Conservation (phyloP, 1,140 invertebrate genomes). For the Ceratina japonica region DNA sequence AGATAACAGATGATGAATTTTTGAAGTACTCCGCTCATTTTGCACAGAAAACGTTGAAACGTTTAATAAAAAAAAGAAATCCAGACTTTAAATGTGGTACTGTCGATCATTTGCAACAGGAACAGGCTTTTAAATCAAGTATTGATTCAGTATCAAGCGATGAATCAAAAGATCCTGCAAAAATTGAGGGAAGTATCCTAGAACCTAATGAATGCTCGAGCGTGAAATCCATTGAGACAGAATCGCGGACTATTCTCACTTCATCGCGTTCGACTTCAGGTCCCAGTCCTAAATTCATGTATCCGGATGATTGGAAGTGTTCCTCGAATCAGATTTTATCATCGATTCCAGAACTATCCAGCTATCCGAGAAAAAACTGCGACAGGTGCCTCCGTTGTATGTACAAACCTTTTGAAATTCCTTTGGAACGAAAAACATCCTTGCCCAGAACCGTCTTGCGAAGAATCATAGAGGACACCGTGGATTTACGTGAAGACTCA, state of each 20-base stretch:
- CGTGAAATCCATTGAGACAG: constrained; percentile 27
- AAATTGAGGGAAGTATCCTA: neutral
- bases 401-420: constrained; percentile 40
- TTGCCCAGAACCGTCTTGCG: neutral
- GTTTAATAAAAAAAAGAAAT: constrained; percentile 29
- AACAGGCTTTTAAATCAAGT: neutral
- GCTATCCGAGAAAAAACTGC: constrained; percentile 58
- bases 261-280: constrained; percentile 23
- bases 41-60: constrained; percentile 51
- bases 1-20: neutral
- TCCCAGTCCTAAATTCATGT: constrained; percentile 23
- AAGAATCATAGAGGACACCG: constrained; percentile 2
- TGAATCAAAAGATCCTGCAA: neutral
- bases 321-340: constrained; percentile 18
- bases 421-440: neutral
- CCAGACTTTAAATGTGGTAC: constrained; percentile 25
- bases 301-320: neutral
- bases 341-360: constrained; percentile 46
- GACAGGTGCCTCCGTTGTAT: constrained; percentile 69
- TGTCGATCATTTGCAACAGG: neutral
- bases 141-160: neutral
- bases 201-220: too few species aligned
- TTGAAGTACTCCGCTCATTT: constrained; percentile 38
- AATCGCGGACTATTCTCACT: constrained; percentile 46
- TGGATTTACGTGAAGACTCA: neutral